Base-by-base conservation (phyloP, 2,797 vertebrate species). In the Rousettus madagascariensis region DNA sequence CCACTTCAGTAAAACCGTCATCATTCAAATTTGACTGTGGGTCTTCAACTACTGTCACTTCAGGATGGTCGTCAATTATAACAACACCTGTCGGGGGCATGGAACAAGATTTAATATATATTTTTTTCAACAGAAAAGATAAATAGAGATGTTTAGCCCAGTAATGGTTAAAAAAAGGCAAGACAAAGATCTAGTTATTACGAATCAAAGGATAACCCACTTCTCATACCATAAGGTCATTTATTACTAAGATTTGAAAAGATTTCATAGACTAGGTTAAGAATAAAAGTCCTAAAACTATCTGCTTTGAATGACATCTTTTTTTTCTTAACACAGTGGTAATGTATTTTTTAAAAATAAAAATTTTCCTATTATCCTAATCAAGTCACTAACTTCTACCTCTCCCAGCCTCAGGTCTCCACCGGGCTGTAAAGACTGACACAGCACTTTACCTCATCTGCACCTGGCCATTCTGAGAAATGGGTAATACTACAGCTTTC, bases 31-130 rank as follows among this genome's bases (percentile, higher is more conserved):
- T 99, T 95, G 99, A 99, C 96, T 99, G 99, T 4, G 99, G 99
- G 97, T 99, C 99, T 98, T 99, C 99, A 95, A 99, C 99, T 74
- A 99, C 99, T 30, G 99, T 99, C 88, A 99, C 99, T 98, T 99
- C 99, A 41, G 99, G 99, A 97, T 99, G 99, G 98, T 99, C 99
- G 96, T 99, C 99, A 96, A 99, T 99, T 96, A 99, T 99, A 92
- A 99, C 99, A 97, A 99, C 99, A 98, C 99, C 99, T 99, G 80
- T 0, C 33, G 33, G 33, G 97, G 96, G n/a, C 19, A 59, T 51
- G 91, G 94, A 93, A 97, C 90, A 80, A 59, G 8, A 69, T 43
- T 77, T 75, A 72, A 90, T 43, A 68, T 36, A 7, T 24, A 49
- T 43, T 65, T 43, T 71, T 65, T 79, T 53, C 36, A 93, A 51